These are phyloP conservation scores for Agapornis canus DNA, from an alignment of 2,797 vertebrate genomes.

Conservation along the genomic window DNA sequence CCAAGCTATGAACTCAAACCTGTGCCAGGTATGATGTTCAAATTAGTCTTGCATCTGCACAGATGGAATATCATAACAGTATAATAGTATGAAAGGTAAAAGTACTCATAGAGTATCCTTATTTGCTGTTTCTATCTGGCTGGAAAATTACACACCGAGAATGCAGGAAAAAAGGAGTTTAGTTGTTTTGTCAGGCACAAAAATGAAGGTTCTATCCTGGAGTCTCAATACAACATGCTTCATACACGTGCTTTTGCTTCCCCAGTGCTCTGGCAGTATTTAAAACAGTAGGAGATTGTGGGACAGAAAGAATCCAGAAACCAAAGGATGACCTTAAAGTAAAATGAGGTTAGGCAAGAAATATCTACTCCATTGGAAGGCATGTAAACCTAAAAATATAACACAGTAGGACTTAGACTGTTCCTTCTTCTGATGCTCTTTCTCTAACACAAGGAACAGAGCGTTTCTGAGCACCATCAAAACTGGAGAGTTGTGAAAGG, in stretches of 20 bases:
- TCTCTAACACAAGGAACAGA: background rate
- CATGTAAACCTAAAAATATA: background rate
- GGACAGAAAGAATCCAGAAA: background rate
- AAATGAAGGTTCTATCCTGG: background rate
- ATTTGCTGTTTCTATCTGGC: background rate
- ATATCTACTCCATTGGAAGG: background rate
- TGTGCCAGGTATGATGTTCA: background rate
- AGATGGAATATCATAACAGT: background rate
- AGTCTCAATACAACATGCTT: background rate
- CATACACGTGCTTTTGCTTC: background rate
- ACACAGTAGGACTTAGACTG: background rate
- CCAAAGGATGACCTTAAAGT: background rate
- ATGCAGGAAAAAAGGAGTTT: background rate
- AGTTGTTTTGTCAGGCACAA: background rate
- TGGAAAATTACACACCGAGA: background rate
- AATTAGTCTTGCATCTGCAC: background rate
- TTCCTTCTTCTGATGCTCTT: background rate
- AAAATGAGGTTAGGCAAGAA: constrained; percentile 14
- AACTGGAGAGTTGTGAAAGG: background rate
- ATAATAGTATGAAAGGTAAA: background rate
- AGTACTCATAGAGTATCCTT: background rate
- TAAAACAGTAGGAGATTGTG: background rate
- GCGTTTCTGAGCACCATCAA: background rate
- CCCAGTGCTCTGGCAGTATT: background rate
- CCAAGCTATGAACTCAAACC: background rate